Evolutionary conservation across 2,888 invertebrate genomes (phyloP).

Genomic region (Dione vanillae): DNA sequence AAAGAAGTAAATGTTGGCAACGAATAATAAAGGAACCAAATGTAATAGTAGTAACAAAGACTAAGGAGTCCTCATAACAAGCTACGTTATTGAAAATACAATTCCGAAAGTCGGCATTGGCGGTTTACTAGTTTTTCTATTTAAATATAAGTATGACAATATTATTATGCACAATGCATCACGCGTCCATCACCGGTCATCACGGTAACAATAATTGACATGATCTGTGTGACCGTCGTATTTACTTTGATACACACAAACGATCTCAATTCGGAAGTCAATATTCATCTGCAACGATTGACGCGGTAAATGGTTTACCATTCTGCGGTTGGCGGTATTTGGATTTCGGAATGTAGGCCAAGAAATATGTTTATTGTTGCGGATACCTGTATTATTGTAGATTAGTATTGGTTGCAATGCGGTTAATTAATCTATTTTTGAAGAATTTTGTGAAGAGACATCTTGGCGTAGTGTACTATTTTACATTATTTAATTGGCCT

Average conservation of each 20-base stretch:
- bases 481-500: too few relatives aligned
- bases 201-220: neutral
- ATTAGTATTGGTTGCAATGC: neutral
- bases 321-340: conserved; percentile 26
- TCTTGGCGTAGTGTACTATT: too few relatives aligned
- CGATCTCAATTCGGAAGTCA: conserved; percentile 18
- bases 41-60: too few relatives aligned
- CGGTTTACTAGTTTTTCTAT: neutral
- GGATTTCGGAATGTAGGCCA: conserved; percentile 12
- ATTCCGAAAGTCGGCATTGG: too few relatives aligned
- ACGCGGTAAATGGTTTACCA: conserved; percentile 29
- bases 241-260: conserved; percentile 7
- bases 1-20: too few relatives aligned
- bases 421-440: too few relatives aligned
- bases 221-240: neutral
- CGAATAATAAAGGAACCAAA: too few relatives aligned
- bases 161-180: neutral
- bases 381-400: neutral
- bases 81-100: too few relatives aligned
- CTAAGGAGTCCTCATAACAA: too few relatives aligned
- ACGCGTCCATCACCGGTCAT: neutral
- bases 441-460: too few relatives aligned
- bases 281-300: conserved; percentile 27
- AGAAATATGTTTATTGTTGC: conserved; percentile 1
- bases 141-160: neutral